These are phyloP conservation scores for Athalia cordata DNA, from an alignment of 2,888 invertebrate genomes.

Conservation along the genomic window DNA sequence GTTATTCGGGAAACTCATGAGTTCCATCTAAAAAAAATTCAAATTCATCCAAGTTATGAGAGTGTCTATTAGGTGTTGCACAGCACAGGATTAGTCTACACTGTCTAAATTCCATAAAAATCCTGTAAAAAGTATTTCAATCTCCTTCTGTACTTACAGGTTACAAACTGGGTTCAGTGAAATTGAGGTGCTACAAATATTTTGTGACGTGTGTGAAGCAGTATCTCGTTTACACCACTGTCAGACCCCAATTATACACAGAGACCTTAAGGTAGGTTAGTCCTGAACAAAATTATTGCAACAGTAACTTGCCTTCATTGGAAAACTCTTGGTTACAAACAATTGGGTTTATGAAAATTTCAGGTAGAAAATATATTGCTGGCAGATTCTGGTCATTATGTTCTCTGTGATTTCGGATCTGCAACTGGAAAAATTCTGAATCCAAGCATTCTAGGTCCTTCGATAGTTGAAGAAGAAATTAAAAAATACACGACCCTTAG, in stretches of 20 bases:
- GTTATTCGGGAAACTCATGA: conserved; percentile 8
- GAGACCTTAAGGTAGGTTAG: conserved; percentile 85
- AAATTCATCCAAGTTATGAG: not conserved
- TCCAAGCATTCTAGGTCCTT: conserved; percentile 80
- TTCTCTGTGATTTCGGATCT: conserved; percentile 95
- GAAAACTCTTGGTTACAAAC: not conserved
- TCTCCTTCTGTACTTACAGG: conserved; percentile 65
- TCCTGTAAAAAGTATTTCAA: not conserved
- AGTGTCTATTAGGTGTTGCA: conserved; percentile 10
- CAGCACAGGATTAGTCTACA: not conserved
- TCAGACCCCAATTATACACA: conserved; percentile 94
- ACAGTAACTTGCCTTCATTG: conserved; percentile 1
- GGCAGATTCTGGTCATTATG: conserved; percentile 86
- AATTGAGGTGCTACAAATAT: conserved; percentile 87
- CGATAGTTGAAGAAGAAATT: conserved; percentile 88
- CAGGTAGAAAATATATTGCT: conserved; percentile 92
- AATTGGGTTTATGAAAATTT: conserved; percentile 53
- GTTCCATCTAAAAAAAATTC: not conserved
- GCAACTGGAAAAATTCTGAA: conserved; percentile 89
- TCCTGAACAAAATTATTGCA: conserved; percentile 13
- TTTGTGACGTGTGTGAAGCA: conserved; percentile 94
- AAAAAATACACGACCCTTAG: conserved; percentile 92
- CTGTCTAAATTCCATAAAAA: not conserved
- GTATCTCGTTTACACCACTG: conserved; percentile 93
- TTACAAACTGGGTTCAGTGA: conserved; percentile 84